Evolutionary conservation across 2,797 vertebrate species (phyloP).

Genomic region (Rhyacichthys aspro): DNA sequence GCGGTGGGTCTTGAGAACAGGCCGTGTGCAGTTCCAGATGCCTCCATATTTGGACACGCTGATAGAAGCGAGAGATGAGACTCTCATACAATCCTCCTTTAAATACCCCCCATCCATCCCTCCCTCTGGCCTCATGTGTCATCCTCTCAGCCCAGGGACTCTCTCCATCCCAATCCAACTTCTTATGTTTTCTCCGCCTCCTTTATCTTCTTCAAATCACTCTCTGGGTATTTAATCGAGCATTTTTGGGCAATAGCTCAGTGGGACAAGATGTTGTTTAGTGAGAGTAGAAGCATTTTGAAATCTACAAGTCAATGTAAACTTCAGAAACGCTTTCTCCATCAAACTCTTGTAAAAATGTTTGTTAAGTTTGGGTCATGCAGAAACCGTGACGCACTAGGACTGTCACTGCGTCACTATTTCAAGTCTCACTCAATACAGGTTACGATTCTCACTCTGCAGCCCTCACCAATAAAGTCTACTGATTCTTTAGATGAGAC

Average conservation of each 20-base stretch:
- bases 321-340: neutral
- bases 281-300: neutral
- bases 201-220: conserved; percentile 25
- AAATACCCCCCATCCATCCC: conserved; percentile 54
- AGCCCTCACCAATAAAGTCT: conserved; percentile 21
- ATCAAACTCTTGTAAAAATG: neutral
- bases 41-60: conserved; percentile 83
- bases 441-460: conserved; percentile 15
- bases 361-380: conserved; percentile 15
- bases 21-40: conserved; percentile 69
- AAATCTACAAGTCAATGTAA: neutral
- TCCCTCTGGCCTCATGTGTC: conserved; percentile 40
- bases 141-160: conserved; percentile 46
- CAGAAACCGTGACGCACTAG: conserved; percentile 60
- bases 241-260: neutral
- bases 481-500: no score
- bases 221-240: conserved; percentile 13
- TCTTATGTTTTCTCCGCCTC: conserved; percentile 1
- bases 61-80: conserved; percentile 72
- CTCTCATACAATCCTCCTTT: conserved; percentile 64
- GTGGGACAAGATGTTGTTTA: neutral
- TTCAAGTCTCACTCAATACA: conserved; percentile 28
- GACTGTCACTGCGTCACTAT: conserved; percentile 58
- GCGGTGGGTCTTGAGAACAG: conserved; percentile 68
- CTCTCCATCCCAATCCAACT: conserved; percentile 4